phyloP scores from a whole-genome alignment of 2,113 vertebrate genomes.

The Mastomys natalensis region DNA sequence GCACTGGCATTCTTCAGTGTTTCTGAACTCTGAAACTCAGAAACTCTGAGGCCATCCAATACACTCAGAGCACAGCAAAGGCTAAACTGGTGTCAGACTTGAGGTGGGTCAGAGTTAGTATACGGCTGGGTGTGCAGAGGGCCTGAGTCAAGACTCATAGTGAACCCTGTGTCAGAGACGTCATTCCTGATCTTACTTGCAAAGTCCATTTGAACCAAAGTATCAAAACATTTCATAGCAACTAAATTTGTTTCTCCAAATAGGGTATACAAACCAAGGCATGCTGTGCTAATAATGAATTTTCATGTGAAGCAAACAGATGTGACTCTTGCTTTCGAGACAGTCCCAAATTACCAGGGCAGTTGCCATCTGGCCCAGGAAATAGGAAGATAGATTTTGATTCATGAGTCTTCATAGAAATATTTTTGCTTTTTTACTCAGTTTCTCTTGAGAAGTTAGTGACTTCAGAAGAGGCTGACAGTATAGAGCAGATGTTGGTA shows the following conservation, averaged over 20 bases:
- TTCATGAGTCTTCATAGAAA: neutral
- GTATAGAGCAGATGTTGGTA: fast-evolving
- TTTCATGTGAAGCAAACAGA: neutral
- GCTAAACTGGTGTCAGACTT: fast-evolving
- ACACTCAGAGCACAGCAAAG: neutral
- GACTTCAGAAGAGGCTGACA: neutral
- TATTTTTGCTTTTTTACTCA: slow-evolving; percentile 28
- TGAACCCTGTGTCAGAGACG: neutral
- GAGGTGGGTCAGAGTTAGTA: neutral
- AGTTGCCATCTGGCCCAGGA: neutral
- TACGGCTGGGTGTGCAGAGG: neutral
- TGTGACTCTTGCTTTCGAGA: neutral
- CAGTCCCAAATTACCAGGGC: neutral
- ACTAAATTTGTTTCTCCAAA: neutral
- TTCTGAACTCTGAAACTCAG: too few species aligned
- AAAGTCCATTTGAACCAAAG: neutral
- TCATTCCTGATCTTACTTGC: neutral
- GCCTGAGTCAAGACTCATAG: too few species aligned
- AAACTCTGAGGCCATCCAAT: neutral
- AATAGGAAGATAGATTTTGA: neutral
- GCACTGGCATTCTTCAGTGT: neutral
- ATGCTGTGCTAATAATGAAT: neutral
- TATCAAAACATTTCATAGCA: neutral
- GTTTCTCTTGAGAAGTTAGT: neutral
- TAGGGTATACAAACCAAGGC: neutral